A percentile compares a stretch with the other conserved stretches of the same genome.
Evolutionary conservation across 2,113 vertebrate species (phyloP).

Genomic region (Turnix velox): DNA sequence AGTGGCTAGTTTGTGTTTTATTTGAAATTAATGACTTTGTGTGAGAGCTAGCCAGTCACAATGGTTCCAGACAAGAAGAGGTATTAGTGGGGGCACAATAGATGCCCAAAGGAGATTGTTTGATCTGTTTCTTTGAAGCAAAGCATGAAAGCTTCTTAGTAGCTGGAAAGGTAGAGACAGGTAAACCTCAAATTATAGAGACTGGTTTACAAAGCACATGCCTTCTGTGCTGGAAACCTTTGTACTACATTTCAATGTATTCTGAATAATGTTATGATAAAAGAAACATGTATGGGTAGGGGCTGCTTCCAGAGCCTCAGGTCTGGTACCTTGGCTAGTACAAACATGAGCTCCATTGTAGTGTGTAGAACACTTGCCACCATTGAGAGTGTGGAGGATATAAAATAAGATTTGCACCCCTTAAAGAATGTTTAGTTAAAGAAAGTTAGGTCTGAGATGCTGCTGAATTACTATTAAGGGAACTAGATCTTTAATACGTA

Average conservation of each 20-base stretch:
- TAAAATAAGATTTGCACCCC: background rate
- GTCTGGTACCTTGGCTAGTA: too few species aligned
- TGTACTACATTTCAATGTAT: accelerated
- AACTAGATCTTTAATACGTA: background rate
- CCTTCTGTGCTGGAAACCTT: background rate
- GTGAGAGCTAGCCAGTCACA: background rate
- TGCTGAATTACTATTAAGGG: background rate
- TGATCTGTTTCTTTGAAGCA: background rate
- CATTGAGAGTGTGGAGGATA: accelerated
- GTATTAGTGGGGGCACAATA: background rate
- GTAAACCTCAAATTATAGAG: background rate
- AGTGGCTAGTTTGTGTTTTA: background rate
- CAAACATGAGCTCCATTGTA: background rate
- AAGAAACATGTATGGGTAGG: accelerated
- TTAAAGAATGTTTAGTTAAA: background rate
- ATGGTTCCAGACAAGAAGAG: background rate
- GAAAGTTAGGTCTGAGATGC: background rate
- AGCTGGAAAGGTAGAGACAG: background rate
- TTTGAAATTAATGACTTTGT: background rate
- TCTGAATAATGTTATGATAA: background rate
- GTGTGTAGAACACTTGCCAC: background rate
- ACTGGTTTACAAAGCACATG: background rate
- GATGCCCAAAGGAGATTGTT: background rate
- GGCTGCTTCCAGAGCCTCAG: background rate
- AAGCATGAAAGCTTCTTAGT: background rate